A percentile compares a stretch with the other conserved stretches of the same genome.
Evolutionary conservation across 1,140 invertebrate genomes (phyloP).

Genomic region (Zaprionus kolodkinae): DNA sequence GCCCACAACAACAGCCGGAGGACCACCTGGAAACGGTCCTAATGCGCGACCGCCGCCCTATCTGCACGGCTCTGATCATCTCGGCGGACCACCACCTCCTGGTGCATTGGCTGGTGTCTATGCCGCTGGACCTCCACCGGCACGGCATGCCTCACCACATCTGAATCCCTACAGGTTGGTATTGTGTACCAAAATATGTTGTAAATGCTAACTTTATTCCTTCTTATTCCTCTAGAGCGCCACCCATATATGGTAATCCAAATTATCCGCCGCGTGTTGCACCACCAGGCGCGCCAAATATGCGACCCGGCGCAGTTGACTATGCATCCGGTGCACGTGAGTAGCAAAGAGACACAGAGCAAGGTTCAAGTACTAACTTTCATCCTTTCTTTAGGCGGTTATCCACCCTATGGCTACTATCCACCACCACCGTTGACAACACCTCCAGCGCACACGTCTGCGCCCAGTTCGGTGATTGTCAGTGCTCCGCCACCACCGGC

Average conservation of each 20-base stretch:
- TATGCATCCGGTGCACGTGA: slow-evolving; percentile 73
- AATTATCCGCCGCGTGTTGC: slow-evolving; percentile 67
- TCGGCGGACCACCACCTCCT: slow-evolving; percentile 51
- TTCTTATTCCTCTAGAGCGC: slow-evolving; percentile 34
- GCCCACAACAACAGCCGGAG: slow-evolving; percentile 44
- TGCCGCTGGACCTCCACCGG: slow-evolving; percentile 68
- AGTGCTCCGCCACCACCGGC: slow-evolving; percentile 61
- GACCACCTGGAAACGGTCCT: slow-evolving; percentile 24
- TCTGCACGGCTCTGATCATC: slow-evolving; percentile 67
- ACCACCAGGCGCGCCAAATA: slow-evolving; percentile 55
- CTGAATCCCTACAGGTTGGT: slow-evolving; percentile 75
- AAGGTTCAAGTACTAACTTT: neutral
- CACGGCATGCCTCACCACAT: slow-evolving; percentile 73
- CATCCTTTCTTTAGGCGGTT: slow-evolving; percentile 51
- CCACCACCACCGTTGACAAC: slow-evolving; percentile 74
- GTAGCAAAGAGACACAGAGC: slow-evolving; percentile 1
- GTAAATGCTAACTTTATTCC: neutral
- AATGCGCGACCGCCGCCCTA: slow-evolving; percentile 56
- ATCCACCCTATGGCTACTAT: slow-evolving; percentile 79
- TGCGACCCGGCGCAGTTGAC: slow-evolving; percentile 68
- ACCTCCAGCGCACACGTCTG: slow-evolving; percentile 56
- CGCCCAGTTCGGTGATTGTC: slow-evolving; percentile 70
- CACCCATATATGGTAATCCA: slow-evolving; percentile 78
- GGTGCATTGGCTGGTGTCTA: slow-evolving; percentile 49
- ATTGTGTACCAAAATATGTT: neutral